Evolutionary conservation across 1,140 invertebrate genomes (phyloP).

Genomic region (Cryptotermes secundus): DNA sequence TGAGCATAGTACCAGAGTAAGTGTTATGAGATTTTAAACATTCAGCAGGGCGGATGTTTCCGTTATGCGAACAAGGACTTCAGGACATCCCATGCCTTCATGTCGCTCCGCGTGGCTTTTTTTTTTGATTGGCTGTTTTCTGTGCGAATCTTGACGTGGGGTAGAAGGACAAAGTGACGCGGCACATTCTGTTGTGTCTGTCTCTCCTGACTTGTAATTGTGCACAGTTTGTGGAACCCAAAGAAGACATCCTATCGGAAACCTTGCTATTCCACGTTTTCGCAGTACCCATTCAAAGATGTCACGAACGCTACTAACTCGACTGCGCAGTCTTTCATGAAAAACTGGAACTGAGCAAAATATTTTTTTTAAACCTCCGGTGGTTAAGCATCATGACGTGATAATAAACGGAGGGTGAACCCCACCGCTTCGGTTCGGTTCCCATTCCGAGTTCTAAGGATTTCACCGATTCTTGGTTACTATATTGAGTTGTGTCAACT

Average conservation of each 20-base stretch:
- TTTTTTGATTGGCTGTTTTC: background rate
- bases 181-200: background rate
- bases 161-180: background rate
- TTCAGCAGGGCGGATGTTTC: background rate
- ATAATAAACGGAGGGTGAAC: too few species aligned
- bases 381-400: too few species aligned
- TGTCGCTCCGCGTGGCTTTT: background rate
- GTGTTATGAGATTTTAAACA: conserved; percentile 20
- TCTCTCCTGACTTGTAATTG: background rate
- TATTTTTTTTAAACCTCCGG: too few species aligned
- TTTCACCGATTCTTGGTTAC: too few species aligned
- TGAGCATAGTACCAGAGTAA: background rate
- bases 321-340: too few species aligned
- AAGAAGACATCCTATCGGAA: background rate
- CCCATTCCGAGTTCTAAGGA: too few species aligned
- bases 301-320: too few species aligned
- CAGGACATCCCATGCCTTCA: background rate
- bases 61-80: background rate
- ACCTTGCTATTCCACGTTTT: too few species aligned
- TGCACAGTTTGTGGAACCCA: background rate
- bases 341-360: too few species aligned
- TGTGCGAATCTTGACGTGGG: background rate
- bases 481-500: too few species aligned
- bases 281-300: too few species aligned
- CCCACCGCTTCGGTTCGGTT: too few species aligned